Base-by-base conservation (phyloP, 53 echinoderm and acorn worm species). In the Temnopleurus reevesii region DNA sequence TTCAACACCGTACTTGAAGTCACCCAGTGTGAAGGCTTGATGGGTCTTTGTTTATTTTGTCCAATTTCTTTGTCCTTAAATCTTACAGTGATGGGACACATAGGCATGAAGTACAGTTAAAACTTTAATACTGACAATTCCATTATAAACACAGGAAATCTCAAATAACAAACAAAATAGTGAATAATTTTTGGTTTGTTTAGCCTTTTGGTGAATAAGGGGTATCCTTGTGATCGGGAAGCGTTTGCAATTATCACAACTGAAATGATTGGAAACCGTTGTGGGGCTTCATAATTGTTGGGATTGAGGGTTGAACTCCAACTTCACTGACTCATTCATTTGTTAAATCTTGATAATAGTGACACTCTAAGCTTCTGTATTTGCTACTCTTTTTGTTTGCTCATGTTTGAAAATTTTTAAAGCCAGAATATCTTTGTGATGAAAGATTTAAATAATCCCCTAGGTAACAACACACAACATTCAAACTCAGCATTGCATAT, bases 181-280 rank as follows among this genome's bases (percentile, higher is more conserved):
- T 71, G 43, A 71, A 19, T 65, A 65, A 4, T 65, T 34, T 65
- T 35, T 3, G 0, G 12, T 65, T 71, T 21, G n/a, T 41, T 41
- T 71, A 38, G 36, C 71, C 71, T 43, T 1, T 3, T 36, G 38
- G 41, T 41, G 41, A 71, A 71, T 21, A 71, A 71, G 71, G 8
- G 71, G 71, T 38, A 71, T 41, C 71, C 71, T 10, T 41, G 18
- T 41, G 36, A 41, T 36, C 7, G 19, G 21, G n/a, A 64, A 71
- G 36, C 41, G n/a, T 71, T 71, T 38, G 71, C 71, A 71, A 71
- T 43, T 71, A n/a, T 71, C 41, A 19, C 21, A 13, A 71, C 71
- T n/a, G 71, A 71, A 71, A 71, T 35, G 23, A 36, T 41, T 71
- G 71, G 71, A 71, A 71, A 71, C 71, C 21, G 71, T 71, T 71